These are phyloP conservation scores for Channallabes apus DNA, from an alignment of 2,797 vertebrate species.

Conservation along the genomic window DNA sequence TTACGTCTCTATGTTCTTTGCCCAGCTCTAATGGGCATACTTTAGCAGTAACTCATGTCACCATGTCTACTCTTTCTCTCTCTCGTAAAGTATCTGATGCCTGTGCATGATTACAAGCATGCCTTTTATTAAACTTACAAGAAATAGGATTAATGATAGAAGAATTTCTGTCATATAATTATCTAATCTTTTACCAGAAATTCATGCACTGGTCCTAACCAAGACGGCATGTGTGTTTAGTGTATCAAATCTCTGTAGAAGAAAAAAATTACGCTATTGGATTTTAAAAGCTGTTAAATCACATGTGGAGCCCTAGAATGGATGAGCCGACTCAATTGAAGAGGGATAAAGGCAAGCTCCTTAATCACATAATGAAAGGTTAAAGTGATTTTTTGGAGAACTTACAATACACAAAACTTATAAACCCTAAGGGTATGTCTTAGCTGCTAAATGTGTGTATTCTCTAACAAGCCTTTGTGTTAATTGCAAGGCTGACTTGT, in stretches of 20 bases:
- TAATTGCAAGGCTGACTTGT: conserved; percentile 57
- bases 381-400: conserved; percentile 51
- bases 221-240: conserved; percentile 36
- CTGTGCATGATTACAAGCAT: conserved; percentile 52
- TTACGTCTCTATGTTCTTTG: conserved; percentile 13
- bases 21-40: conserved; percentile 38
- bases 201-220: conserved; percentile 21
- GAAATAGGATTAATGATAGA: conserved; percentile 49
- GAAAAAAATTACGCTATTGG: conserved; percentile 23
- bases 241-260: conserved; percentile 17
- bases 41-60: conserved; percentile 50
- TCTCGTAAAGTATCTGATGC: conserved; percentile 49
- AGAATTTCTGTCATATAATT: conserved; percentile 36
- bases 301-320: conserved; percentile 48
- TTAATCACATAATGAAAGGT: conserved; percentile 60
- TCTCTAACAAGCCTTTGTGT: conserved; percentile 48
- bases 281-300: conserved; percentile 51
- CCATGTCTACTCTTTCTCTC: conserved; percentile 36
- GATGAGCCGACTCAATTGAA: conserved; percentile 56
- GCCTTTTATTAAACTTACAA: conserved; percentile 52
- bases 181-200: conserved; percentile 48
- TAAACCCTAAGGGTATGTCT: conserved; percentile 48
- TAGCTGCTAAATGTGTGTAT: conserved; percentile 56
- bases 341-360: conserved; percentile 56
- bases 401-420: conserved; percentile 54